Conservation (phyloP, 2,797 vertebrate genomes). For the Miichthys miiuy region DNA sequence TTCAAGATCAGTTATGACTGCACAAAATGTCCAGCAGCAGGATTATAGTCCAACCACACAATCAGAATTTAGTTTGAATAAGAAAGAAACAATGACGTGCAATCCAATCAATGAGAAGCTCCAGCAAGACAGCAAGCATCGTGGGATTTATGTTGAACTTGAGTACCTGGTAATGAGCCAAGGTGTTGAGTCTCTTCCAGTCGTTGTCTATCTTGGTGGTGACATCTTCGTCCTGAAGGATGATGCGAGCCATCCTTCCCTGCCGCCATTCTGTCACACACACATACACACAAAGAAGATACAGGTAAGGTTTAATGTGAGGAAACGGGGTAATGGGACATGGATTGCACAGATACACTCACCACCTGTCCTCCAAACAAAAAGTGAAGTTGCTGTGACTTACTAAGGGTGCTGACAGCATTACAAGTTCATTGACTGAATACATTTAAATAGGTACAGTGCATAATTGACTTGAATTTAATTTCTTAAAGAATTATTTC, state of each 20-base stretch:
- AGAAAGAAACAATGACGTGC: background rate
- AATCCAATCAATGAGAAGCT: background rate
- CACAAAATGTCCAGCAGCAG: slow-evolving; percentile 1
- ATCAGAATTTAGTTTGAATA: background rate
- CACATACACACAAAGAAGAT: slow-evolving; percentile 1
- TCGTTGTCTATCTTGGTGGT: slow-evolving; percentile 99
- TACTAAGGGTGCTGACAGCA: background rate
- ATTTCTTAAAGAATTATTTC: slow-evolving; percentile 33
- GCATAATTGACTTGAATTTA: slow-evolving; percentile 29
- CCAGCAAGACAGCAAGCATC: background rate
- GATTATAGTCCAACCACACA: background rate
- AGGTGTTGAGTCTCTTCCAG: slow-evolving; percentile 98
- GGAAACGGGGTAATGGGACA: background rate
- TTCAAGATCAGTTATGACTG: slow-evolving; percentile 16
- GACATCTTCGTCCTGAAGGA: slow-evolving; percentile 98
- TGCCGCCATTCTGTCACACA: slow-evolving; percentile 94
- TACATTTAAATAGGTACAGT: background rate
- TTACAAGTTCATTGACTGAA: slow-evolving; percentile 3
- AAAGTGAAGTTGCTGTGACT: slow-evolving; percentile 12
- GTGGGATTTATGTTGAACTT: background rate
- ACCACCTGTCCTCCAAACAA: background rate
- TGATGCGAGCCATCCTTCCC: slow-evolving; percentile 97
- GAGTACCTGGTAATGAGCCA: slow-evolving; percentile 96
- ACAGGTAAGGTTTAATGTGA: slow-evolving; percentile 3
- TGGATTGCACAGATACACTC: background rate